Conservation (phyloP, 2,888 invertebrate species). For the Metallyticus violacea region DNA sequence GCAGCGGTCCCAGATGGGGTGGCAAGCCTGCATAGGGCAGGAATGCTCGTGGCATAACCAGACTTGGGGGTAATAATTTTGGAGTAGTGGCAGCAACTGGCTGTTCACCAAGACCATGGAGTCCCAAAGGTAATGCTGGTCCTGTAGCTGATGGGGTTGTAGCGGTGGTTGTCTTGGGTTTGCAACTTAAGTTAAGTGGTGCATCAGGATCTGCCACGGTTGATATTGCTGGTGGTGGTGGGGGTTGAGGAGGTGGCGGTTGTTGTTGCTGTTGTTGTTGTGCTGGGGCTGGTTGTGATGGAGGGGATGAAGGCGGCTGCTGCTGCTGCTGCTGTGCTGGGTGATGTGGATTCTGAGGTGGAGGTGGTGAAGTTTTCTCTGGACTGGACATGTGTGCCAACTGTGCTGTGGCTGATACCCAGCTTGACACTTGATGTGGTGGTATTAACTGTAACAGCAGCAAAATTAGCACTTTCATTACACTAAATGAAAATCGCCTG, state of each 20-base stretch:
- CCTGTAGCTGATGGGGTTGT: constrained; percentile 35
- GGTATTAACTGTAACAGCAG: constrained; percentile 51
- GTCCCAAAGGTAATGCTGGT: constrained; percentile 43
- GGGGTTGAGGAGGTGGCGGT: constrained; percentile 34
- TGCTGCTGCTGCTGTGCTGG: constrained; percentile 51
- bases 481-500: neutral
- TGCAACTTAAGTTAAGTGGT: constrained; percentile 78
- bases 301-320: constrained; percentile 77
- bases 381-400: constrained; percentile 63
- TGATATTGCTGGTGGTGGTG: constrained; percentile 31
- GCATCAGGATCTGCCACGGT: constrained; percentile 64
- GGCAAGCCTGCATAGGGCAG: constrained; percentile 61
- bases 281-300: constrained; percentile 76
- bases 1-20: constrained; percentile 53
- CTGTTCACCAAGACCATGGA: constrained; percentile 33
- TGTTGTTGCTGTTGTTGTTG: constrained; percentile 32
- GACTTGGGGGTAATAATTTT: constrained; percentile 56
- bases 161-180: constrained; percentile 61
- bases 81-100: constrained; percentile 57
- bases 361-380: constrained; percentile 44
- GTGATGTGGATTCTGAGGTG: constrained; percentile 30
- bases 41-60: constrained; percentile 60
- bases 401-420: constrained; percentile 68
- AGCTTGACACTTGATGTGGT: constrained; percentile 54
- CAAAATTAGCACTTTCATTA: neutral